These are phyloP conservation scores for Cebus imitator DNA, from an alignment of 2,113 vertebrate genomes.

Conservation along the genomic window DNA sequence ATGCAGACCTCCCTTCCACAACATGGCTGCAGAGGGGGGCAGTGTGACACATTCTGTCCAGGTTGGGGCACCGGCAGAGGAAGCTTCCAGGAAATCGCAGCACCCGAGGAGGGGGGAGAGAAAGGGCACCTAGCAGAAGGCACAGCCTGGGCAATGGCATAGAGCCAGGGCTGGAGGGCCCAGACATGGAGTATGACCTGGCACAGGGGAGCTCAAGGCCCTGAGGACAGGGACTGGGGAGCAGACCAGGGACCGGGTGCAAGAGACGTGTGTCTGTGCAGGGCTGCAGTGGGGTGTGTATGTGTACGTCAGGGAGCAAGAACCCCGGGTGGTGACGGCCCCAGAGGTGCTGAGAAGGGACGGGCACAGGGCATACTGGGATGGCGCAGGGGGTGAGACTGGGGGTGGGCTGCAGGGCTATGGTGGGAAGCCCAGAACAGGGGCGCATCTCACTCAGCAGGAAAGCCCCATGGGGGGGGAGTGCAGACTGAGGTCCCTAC, in stretches of 20 bases:
- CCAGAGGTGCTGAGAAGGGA: neutral
- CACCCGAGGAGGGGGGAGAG: neutral
- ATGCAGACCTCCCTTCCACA: neutral
- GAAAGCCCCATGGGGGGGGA: neutral
- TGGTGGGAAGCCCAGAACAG: neutral
- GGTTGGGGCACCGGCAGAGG: neutral
- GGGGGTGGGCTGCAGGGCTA: no score
- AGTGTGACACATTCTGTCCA: neutral
- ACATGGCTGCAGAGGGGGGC: neutral
- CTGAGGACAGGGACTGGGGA: neutral
- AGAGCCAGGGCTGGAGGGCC: neutral
- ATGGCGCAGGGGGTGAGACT: neutral
- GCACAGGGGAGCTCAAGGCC: no score
- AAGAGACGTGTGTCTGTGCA: neutral
- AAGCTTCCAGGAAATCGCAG: neutral
- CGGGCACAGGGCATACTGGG: neutral
- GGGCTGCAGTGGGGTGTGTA: neutral
- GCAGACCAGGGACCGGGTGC: neutral
- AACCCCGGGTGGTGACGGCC: neutral
- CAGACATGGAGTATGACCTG: neutral
- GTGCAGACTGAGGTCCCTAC: neutral
- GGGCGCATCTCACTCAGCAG: neutral
- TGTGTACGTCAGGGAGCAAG: neutral
- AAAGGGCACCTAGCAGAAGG: neutral
- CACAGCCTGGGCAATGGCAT: neutral